A percentile compares a stretch with the other conserved stretches of the same genome.
phyloP scores from a whole-genome alignment of 2,797 vertebrate species.

The Anguilla pacifica region DNA sequence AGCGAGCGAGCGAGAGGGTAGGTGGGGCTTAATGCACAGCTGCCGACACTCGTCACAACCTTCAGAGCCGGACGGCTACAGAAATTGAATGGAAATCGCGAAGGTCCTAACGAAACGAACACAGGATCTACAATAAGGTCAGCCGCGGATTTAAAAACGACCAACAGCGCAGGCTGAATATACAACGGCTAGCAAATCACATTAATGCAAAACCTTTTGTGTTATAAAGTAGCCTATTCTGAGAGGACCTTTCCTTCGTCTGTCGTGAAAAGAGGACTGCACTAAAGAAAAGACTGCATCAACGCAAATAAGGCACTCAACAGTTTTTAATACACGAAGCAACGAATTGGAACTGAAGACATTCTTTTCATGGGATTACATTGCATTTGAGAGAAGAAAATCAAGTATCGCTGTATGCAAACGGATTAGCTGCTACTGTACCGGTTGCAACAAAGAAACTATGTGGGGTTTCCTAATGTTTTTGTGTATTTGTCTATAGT shows the following conservation, averaged over 20 bases:
- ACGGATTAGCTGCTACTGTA: slow-evolving; percentile 15
- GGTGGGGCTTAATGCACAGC: slow-evolving; percentile 66
- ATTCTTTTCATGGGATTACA: slow-evolving; percentile 51
- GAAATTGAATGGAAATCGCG: slow-evolving; percentile 56
- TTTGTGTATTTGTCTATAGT: slow-evolving; percentile 38
- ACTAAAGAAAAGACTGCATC: slow-evolving; percentile 30
- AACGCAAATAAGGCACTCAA: slow-evolving; percentile 47
- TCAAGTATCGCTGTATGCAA: background rate
- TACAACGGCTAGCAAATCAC: background rate
- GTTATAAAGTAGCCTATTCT: background rate
- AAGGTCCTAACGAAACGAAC: slow-evolving; percentile 47
- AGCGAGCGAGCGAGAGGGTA: slow-evolving; percentile 33
- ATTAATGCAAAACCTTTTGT: background rate
- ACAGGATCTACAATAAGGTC: slow-evolving; percentile 39
- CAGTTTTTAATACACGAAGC: slow-evolving; percentile 23
- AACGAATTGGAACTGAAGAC: slow-evolving; percentile 34
- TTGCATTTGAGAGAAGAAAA: slow-evolving; percentile 39
- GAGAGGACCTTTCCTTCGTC: slow-evolving; percentile 38
- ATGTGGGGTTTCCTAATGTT: background rate
- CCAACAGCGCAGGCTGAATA: background rate
- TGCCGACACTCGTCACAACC: slow-evolving; percentile 74
- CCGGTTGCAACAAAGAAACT: slow-evolving; percentile 34
- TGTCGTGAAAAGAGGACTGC: slow-evolving; percentile 44
- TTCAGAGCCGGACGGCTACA: slow-evolving; percentile 61
- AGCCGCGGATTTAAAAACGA: slow-evolving; percentile 25